Percentiles rank a stretch among this genome's conserved stretches.
Evolutionary conservation across 2,888 invertebrate genomes (phyloP).

Genomic region (Campoplex nolae): DNA sequence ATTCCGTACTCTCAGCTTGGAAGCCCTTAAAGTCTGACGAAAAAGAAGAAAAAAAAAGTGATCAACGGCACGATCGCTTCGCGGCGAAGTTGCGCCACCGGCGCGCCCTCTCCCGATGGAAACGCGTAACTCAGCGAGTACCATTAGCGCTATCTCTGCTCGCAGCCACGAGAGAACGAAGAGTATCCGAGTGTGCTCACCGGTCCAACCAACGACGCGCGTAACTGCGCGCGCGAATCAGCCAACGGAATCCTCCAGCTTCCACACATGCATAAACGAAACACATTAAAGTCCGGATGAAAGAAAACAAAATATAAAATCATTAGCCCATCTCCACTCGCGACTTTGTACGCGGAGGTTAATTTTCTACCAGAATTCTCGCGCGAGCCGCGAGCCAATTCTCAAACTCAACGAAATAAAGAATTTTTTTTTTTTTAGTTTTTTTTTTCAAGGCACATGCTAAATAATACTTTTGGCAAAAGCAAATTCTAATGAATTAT

Average conservation of each 20-base stretch:
- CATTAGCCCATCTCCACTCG: neutral
- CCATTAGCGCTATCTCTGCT: slow-evolving; percentile 79
- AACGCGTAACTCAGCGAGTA: slow-evolving; percentile 80
- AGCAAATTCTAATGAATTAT: too few species aligned
- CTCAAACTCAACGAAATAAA: neutral
- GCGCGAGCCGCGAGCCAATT: neutral
- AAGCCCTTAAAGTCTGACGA: neutral
- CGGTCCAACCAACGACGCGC: slow-evolving; percentile 53
- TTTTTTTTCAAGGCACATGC: too few species aligned
- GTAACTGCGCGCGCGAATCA: slow-evolving; percentile 75
- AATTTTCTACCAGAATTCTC: neutral
- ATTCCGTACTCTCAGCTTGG: neutral
- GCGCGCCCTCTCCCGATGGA: slow-evolving; percentile 24
- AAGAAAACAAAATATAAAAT: neutral
- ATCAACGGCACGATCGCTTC: slow-evolving; percentile 33
- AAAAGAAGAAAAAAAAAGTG: neutral
- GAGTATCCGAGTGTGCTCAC: slow-evolving; percentile 43
- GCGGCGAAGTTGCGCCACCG: slow-evolving; percentile 29
- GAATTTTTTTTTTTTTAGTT: neutral
- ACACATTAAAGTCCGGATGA: neutral
- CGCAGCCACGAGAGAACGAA: slow-evolving; percentile 70
- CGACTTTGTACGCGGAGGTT: neutral
- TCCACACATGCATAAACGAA: neutral
- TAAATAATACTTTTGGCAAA: too few species aligned
- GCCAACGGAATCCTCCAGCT: slow-evolving; percentile 54